Percentiles rank a stretch among this genome's conserved stretches.
phyloP scores from a whole-genome alignment of 2,888 invertebrate genomes.

The Lacanobia wlatinum region DNA sequence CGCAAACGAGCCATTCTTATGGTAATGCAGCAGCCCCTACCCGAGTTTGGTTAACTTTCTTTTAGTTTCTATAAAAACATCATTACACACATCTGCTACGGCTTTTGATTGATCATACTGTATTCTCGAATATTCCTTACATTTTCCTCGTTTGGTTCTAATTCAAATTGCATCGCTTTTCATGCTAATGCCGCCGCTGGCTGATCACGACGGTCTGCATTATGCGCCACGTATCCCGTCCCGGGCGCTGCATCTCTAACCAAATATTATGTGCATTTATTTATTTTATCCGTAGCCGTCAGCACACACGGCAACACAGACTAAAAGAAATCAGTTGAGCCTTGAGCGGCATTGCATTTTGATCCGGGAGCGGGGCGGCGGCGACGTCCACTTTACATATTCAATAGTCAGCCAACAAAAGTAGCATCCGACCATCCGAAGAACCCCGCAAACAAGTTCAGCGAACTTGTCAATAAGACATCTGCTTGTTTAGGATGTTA shows the following conservation, averaged over 20 bases:
- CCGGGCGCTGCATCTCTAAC: conserved; percentile 79
- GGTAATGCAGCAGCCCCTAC: conserved; percentile 74
- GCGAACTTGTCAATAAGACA: conserved; percentile 82
- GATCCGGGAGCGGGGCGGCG: conserved; percentile 69
- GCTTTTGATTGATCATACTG: conserved; percentile 73
- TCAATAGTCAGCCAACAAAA: conserved; percentile 73
- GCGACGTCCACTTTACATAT: conserved; percentile 76
- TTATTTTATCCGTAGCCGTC: conserved; percentile 79
- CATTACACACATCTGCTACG: conserved; percentile 57
- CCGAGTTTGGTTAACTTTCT: conserved; percentile 74
- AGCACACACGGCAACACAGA: conserved; percentile 70
- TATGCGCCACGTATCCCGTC: conserved; percentile 76
- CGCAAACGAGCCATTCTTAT: conserved; percentile 82
- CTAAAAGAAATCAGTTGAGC: conserved; percentile 71
- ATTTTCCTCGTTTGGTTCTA: conserved; percentile 70
- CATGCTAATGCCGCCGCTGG: conserved; percentile 81
- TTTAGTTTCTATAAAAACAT: conserved; percentile 70
- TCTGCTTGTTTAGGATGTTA: conserved; percentile 82
- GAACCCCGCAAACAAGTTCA: conserved; percentile 74
- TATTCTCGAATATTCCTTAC: conserved; percentile 62
- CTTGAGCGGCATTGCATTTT: conserved; percentile 71
- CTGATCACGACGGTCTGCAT: conserved; percentile 74
- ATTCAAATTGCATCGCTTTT: conserved; percentile 80
- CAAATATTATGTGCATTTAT: conserved; percentile 89
- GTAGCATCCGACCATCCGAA: conserved; percentile 62